Base-by-base conservation (phyloP, 2,113 vertebrate genomes). In the Vireo altiloquus region DNA sequence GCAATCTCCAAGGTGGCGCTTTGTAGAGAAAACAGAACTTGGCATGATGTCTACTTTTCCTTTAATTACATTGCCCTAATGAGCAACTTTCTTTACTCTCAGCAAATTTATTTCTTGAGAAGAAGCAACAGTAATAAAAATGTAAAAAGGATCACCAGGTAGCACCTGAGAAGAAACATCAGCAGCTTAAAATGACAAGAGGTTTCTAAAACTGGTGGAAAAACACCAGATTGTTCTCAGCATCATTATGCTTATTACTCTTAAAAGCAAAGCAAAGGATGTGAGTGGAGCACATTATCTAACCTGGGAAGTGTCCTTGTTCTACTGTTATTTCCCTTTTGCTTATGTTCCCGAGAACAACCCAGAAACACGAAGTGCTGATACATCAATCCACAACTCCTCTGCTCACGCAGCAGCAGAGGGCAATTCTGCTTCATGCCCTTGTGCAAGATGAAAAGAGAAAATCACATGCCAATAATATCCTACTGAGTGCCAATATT, bases 61-160 rank as follows among this genome's bases (percentile, higher is more conserved):
- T 95, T 97, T 98, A 97, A 98, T 98, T 97, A 97, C 82, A 95
- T 95, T 96, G 91, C 95, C 80, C 84, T 94, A 97, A 97, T 92
- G 92, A 98, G 94, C 84, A 93, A 92, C 85, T 95, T 97, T 76
- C 95, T 65, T 84, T 92, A 91, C 78, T 90, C 74, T 80, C 89
- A 95, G 92, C 75, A 96, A 96, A 97, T 91, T 93, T 81, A 87
- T 90, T 97, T 94, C 91, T 95, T 96, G 82, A 96, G 92, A 94
- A 95, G 68, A 66, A 94, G 80, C 65, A 93, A 91, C 64, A 82
- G 82, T 86, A 98, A 97, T 95, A 96, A 94, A 92, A 44, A 70
- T 14, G 10, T 61, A 71, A 68, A 94, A 93, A 91, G 81, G 47
- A 80, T 82, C 85, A 81, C 61, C 52, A 74, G 82, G 74, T 44